These are phyloP conservation scores for Stratiomys singularior DNA, from an alignment of 2,888 invertebrate genomes.

Conservation along the genomic window DNA sequence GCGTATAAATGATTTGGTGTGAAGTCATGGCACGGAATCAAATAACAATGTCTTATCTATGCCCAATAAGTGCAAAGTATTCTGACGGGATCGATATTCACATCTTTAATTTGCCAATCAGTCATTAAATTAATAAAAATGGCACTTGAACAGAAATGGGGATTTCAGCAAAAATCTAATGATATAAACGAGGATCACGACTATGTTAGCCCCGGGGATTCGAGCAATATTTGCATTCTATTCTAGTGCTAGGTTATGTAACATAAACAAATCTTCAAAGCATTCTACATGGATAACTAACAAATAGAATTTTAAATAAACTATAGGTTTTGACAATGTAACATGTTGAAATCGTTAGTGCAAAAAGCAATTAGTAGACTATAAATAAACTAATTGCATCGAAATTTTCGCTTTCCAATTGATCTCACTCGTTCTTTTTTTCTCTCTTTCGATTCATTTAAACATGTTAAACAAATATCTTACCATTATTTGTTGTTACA, in stretches of 20 bases:
- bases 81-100: no score
- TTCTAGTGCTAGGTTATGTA: neutral
- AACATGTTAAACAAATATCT: conserved; percentile 27
- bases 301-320: neutral
- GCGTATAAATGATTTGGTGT: no score
- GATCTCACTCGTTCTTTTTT: neutral
- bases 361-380: neutral
- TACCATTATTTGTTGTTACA: conserved; percentile 44
- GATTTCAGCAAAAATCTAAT: no score
- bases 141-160: no score
- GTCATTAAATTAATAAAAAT: no score
- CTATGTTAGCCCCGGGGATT: neutral
- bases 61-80: no score
- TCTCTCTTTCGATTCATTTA: conserved; percentile 1
- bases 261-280: neutral
- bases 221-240: neutral
- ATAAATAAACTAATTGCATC: neutral
- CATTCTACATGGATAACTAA: neutral
- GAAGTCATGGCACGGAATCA: no score
- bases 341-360: conserved; percentile 1
- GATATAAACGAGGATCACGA: neutral
- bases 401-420: neutral
- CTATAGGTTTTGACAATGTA: neutral
- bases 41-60: no score
- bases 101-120: no score